Conservation (phyloP, 2,113 vertebrate genomes). For the Dipodomys spectabilis region DNA sequence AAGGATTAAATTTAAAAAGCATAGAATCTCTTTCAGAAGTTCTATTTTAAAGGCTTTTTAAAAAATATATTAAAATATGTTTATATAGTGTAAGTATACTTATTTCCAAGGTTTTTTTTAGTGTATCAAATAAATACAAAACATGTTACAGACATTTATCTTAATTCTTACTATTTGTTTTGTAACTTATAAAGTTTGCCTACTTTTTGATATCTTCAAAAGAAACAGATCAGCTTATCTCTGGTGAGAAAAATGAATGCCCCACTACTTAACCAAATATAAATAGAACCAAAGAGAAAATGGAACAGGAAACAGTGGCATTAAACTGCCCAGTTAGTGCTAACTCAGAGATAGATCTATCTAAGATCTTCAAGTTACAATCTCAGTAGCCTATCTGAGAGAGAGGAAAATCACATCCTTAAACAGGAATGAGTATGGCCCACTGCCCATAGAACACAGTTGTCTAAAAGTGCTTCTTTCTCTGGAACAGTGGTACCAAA, state of each 20-base stretch:
- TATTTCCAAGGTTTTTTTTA: constrained; percentile 15
- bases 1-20: constrained; percentile 54
- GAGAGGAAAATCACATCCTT: background rate
- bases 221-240: background rate
- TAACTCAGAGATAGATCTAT: background rate
- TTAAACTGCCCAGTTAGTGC: background rate
- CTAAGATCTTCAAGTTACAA: background rate
- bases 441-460: background rate
- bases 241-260: background rate
- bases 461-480: background rate
- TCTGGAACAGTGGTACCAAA: background rate
- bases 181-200: constrained; percentile 32
- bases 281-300: background rate
- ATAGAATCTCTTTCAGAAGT: background rate
- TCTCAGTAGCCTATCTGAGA: rapidly evolving
- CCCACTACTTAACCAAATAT: constrained; percentile 4
- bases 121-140: constrained; percentile 50
- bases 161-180: constrained; percentile 29
- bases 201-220: constrained; percentile 28
- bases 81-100: constrained; percentile 36
- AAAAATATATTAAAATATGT: constrained; percentile 58
- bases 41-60: constrained; percentile 27
- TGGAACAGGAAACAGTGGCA: background rate
- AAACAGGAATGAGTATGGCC: too few species aligned
- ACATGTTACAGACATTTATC: constrained; percentile 55